Evolutionary conservation across 2,888 invertebrate genomes (phyloP), one percentile per base, ranked within the genome.

Genomic region (Stegana nigrithorax): DNA sequence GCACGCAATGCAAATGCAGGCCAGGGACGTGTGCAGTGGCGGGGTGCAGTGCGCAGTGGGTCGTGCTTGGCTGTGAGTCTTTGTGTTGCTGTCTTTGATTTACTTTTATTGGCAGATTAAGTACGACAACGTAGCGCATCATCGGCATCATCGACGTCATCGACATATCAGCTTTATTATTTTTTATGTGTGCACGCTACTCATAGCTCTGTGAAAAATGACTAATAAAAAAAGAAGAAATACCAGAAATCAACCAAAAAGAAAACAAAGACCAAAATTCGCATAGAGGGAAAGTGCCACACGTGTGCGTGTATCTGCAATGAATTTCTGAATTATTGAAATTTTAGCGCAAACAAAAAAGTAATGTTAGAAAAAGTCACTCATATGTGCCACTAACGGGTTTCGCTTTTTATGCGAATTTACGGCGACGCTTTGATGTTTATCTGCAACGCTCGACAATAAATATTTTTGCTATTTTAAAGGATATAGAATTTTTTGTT

Each of bases 71-170:
- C 60, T 39, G 51, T 57, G 23, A 2, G 50, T 14, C n/a, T 62
- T 63, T 57, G 63, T 59, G 69, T n/a, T 14, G 69, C 61, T 71
- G 80, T 65, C 78, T 72, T 78, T 78, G 78, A 81, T 78, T 81
- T 80, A 81, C 78, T 82, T 81, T 82, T 82, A 80, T 81, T 81
- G 78, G 71, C 74, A 75, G 77, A 78, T 77, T 79, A 80, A 73
- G 70, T 71, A 69, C 70, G 68, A 55, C 57, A 39, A 23, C 26
- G 57, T 42, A 57, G 26, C 26, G 57, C 25, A 42, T 57, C 42
- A 44, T 44, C 25, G 17, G 21, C 42, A 56, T 29, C 32, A 10
- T 21, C 53, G 21, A 19, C 53, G 36, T 17, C 53, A 55, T 55
- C 36, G 23, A 36, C 53, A 12, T 26, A 19, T 47, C 47, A 47